A percentile compares a stretch with the other conserved stretches of the same genome.
Conservation (phyloP, 2,797 vertebrate species). For the Acanthurus lineatus region DNA sequence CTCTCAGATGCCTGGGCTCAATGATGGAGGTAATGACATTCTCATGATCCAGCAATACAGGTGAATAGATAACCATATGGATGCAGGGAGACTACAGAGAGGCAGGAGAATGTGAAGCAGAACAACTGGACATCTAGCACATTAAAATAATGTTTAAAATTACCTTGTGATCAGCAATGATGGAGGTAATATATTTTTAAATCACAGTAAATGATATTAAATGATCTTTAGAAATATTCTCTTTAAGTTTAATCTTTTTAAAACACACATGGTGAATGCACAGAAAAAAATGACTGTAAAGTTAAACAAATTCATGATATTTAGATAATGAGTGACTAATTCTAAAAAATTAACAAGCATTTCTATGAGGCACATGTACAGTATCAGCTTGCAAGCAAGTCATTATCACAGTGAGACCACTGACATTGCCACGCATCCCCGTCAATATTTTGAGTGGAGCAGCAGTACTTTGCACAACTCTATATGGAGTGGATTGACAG, state of each 20-base stretch:
- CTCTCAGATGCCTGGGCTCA: conserved; percentile 73
- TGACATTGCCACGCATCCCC: conserved; percentile 43
- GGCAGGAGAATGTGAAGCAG: conserved; percentile 32
- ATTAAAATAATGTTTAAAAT: conserved; percentile 26
- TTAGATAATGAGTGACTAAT: conserved; percentile 22
- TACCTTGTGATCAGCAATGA: conserved; percentile 31
- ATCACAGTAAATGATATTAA: conserved; percentile 4
- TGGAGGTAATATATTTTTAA: not conserved
- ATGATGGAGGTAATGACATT: conserved; percentile 82
- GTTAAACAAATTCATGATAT: conserved; percentile 8
- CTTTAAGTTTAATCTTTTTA: not conserved
- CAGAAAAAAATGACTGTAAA: not conserved
- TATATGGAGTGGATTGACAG: conserved; percentile 66
- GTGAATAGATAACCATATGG: conserved; percentile 74
- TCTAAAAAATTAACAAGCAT: conserved; percentile 19
- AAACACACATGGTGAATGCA: not conserved
- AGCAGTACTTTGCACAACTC: conserved; percentile 56
- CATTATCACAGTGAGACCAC: conserved; percentile 64
- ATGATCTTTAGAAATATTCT: conserved; percentile 5
- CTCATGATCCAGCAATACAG: conserved; percentile 74
- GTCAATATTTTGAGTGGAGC: conserved; percentile 67
- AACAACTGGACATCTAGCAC: conserved; percentile 31
- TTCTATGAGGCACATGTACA: conserved; percentile 32
- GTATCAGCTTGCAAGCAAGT: conserved; percentile 55
- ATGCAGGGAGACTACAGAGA: conserved; percentile 28